Evolutionary conservation across 2,888 invertebrate genomes (phyloP).

Genomic region (Agrilus mali): DNA sequence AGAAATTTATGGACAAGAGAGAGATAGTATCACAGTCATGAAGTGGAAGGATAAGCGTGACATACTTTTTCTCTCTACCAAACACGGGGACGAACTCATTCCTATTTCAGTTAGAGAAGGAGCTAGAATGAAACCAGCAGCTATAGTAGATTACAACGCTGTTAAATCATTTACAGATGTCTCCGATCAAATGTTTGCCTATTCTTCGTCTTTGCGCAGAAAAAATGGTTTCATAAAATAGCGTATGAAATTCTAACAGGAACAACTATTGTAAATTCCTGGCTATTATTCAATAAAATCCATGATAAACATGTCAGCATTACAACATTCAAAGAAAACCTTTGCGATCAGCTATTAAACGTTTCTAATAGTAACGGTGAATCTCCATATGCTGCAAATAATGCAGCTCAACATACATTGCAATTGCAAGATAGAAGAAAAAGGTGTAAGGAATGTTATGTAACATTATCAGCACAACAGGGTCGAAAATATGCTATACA

Average conservation of each 20-base stretch:
- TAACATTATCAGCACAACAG: no score
- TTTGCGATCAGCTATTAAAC: no score
- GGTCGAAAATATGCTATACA: no score
- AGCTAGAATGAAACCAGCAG: constrained; percentile 1
- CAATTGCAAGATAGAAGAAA: no score
- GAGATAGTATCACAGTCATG: neutral
- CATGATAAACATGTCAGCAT: no score
- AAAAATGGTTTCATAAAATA: constrained; percentile 1
- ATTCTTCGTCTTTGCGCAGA: neutral
- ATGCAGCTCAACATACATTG: no score
- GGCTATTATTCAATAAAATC: neutral
- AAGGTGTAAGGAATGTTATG: no score
- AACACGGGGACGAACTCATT: constrained; percentile 1
- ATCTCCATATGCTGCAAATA: no score
- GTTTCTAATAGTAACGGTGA: no score
- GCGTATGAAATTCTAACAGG: constrained; percentile 1
- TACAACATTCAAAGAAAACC: no score
- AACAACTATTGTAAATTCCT: neutral
- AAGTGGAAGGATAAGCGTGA: constrained; percentile 4
- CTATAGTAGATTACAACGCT: constrained; percentile 2
- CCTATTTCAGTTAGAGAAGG: neutral
- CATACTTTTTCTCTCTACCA: constrained; percentile 2
- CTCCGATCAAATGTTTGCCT: constrained; percentile 2
- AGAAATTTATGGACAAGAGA: constrained; percentile 3
- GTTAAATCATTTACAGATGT: constrained; percentile 1